Conservation (phyloP, 1,140 invertebrate genomes). For the Eufriesea mexicana region DNA sequence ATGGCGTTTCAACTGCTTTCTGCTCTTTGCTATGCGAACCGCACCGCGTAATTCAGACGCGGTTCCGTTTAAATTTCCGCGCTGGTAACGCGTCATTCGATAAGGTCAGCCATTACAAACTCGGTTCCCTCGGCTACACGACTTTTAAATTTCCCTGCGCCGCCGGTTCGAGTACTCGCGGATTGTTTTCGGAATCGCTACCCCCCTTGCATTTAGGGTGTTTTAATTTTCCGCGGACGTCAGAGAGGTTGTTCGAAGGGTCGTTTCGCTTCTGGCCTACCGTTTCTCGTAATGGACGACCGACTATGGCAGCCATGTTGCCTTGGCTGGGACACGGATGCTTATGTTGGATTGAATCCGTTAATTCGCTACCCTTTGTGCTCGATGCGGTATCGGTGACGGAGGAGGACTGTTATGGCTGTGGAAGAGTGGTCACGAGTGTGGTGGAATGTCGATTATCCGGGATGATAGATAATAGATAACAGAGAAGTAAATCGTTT, state of each 20-base stretch:
- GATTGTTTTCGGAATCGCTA: neutral
- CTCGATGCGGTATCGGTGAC: neutral
- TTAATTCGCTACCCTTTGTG: neutral
- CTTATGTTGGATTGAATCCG: too few species aligned
- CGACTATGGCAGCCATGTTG: too few species aligned
- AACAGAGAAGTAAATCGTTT: neutral
- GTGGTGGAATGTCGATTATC: neutral
- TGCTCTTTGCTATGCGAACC: neutral
- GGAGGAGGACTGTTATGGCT: neutral
- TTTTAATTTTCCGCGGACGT: too few species aligned
- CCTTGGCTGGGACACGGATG: too few species aligned
- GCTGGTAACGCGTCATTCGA: neutral
- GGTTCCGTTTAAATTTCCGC: constrained; percentile 18
- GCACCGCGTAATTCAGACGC: constrained; percentile 8
- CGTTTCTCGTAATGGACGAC: too few species aligned
- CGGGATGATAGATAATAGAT: neutral
- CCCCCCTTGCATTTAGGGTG: accelerated
- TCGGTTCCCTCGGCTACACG: neutral
- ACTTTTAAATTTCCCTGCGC: neutral
- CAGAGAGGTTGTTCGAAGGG: too few species aligned
- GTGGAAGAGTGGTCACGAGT: neutral
- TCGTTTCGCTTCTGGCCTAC: too few species aligned
- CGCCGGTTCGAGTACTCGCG: too few species aligned
- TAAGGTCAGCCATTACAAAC: neutral
- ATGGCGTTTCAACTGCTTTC: constrained; percentile 21